Evolutionary conservation across 92 coral and sea anemone species (phyloP).

Genomic region (Blastomussa wellsi): DNA sequence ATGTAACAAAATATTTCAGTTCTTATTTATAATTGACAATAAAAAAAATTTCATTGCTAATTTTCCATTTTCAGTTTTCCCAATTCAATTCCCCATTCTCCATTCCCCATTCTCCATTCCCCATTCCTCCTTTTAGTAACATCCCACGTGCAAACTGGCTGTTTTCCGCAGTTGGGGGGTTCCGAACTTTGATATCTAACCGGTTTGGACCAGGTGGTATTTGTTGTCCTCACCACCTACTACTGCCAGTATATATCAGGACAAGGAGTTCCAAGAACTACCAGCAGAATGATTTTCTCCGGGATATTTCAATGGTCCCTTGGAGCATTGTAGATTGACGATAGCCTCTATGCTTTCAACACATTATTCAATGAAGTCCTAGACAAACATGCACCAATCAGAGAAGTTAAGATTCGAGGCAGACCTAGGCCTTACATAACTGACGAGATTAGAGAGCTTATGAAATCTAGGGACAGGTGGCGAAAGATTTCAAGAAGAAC

Average conservation of each 20-base stretch:
- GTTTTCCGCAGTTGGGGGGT: too few species aligned
- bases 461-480: conserved; percentile 47
- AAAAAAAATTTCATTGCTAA: too few species aligned
- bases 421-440: conserved; percentile 50
- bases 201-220: too few species aligned
- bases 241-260: conserved; percentile 36
- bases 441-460: conserved; percentile 43
- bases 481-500: conserved; percentile 40
- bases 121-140: too few species aligned
- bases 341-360: conserved; percentile 42
- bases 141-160: too few species aligned
- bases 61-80: too few species aligned
- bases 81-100: too few species aligned
- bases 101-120: too few species aligned
- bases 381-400: conserved; percentile 57
- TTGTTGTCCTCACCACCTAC: too few species aligned
- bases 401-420: conserved; percentile 35
- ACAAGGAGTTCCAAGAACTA: conserved; percentile 47
- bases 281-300: conserved; percentile 26
- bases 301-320: conserved; percentile 32
- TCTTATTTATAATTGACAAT: too few species aligned
- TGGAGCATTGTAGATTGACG: conserved; percentile 58
- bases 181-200: too few species aligned
- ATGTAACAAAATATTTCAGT: too few species aligned
- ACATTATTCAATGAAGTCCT: conserved; percentile 45